Evolutionary conservation across 2,797 vertebrate genomes (phyloP).

Genomic region (Pangasius larnaudii): DNA sequence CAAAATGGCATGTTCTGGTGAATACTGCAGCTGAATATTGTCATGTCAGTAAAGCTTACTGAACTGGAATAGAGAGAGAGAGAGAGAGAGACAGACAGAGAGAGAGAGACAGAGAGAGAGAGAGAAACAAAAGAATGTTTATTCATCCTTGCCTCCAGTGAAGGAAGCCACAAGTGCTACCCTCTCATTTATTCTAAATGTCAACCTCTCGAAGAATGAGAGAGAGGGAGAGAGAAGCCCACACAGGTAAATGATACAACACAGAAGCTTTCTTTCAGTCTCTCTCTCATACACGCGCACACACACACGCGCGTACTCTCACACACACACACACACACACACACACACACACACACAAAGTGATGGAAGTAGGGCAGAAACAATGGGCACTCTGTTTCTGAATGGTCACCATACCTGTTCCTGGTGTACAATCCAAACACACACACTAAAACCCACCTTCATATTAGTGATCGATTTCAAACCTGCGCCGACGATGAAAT

Average conservation of each 20-base stretch:
- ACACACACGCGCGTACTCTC: conserved; percentile 23
- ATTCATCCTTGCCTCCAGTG: conserved; percentile 32
- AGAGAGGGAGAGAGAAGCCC: conserved; percentile 47
- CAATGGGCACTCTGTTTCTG: conserved; percentile 17
- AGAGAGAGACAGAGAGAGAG: background rate
- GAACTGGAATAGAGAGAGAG: background rate
- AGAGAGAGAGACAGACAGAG: too few species aligned
- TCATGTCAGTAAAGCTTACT: background rate
- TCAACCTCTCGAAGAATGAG: conserved; percentile 48
- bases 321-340: conserved; percentile 8
- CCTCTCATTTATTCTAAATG: conserved; percentile 43
- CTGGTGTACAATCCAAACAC: conserved; percentile 35
- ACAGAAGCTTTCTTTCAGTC: conserved; percentile 43
- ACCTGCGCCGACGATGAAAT: background rate
- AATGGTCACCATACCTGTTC: conserved; percentile 60
- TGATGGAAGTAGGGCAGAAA: conserved; percentile 17
- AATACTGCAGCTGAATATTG: background rate
- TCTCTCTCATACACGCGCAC: background rate
- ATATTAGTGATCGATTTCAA: background rate
- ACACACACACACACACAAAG: conserved; percentile 23
- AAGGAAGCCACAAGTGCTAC: conserved; percentile 36
- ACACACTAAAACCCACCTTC: background rate
- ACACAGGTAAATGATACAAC: conserved; percentile 50
- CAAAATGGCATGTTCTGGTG: background rate
- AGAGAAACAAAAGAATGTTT: conserved; percentile 32